These are phyloP conservation scores for Cephalopachus bancanus DNA, from an alignment of 2,797 vertebrate genomes.

Conservation along the genomic window DNA sequence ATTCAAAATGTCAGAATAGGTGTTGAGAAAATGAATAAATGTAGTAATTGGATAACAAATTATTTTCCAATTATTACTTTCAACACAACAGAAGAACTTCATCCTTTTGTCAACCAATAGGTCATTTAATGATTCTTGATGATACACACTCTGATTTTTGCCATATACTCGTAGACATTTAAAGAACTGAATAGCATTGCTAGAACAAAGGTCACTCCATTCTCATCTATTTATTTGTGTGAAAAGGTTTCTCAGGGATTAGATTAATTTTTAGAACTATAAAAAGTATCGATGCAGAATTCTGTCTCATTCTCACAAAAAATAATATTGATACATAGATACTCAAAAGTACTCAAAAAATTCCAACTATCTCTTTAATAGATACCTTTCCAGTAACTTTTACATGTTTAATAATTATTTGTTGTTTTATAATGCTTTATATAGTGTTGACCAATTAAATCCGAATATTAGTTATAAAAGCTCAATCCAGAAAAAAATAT, in stretches of 20 bases:
- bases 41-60: neutral
- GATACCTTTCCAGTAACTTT: neutral
- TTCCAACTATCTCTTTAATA: neutral
- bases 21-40: neutral
- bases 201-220: neutral
- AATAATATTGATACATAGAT: neutral
- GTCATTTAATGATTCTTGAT: neutral
- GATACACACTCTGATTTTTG: neutral
- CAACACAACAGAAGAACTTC: neutral
- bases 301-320: neutral
- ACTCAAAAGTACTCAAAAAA: neutral
- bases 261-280: neutral
- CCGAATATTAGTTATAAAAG: slow-evolving; percentile 15
- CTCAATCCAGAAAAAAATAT: neutral
- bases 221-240: neutral
- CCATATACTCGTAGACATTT: neutral
- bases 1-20: neutral
- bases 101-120: neutral
- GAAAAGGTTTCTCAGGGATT: neutral
- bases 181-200: neutral
- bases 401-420: neutral
- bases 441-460: neutral
- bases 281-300: neutral
- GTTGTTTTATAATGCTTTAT: neutral
- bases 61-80: slow-evolving; percentile 35